Evolutionary conservation across 2,888 invertebrate genomes (phyloP).

Genomic region (Diploptera punctata): DNA sequence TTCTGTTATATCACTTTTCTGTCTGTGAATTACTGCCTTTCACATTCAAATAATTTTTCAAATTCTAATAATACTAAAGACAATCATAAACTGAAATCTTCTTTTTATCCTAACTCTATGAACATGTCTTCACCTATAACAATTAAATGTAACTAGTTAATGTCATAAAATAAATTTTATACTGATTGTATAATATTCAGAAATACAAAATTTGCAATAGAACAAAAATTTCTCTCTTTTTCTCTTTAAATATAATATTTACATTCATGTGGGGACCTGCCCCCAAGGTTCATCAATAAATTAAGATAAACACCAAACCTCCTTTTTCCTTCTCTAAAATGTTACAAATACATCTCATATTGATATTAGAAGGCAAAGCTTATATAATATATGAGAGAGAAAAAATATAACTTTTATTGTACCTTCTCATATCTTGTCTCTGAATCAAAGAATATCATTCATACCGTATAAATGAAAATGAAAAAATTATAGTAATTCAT

Average conservation of each 20-base stretch:
- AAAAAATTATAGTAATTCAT: not conserved
- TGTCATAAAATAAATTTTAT: constrained; percentile 18
- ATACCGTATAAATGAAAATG: not conserved
- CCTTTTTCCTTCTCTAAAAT: constrained; percentile 7
- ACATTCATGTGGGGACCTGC: constrained; percentile 24
- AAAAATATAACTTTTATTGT: constrained; percentile 14
- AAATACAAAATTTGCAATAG: constrained; percentile 17
- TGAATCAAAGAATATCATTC: too few relatives aligned
- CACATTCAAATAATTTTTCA: too few relatives aligned
- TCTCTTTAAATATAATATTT: constrained; percentile 19
- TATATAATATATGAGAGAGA: constrained; percentile 26
- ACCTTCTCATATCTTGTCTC: not conserved
- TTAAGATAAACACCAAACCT: not conserved
- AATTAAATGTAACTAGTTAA: constrained; percentile 28
- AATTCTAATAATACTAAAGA: too few relatives aligned
- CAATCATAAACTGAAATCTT: constrained; percentile 12
- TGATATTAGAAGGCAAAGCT: constrained; percentile 22
- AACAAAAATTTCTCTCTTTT: constrained; percentile 22
- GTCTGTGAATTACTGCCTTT: too few relatives aligned
- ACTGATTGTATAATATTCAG: not conserved
- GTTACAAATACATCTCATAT: constrained; percentile 22
- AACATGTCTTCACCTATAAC: not conserved
- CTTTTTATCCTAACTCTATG: constrained; percentile 10
- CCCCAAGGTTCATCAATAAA: constrained; percentile 15
- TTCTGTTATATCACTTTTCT: constrained; percentile 36